Evolutionary conservation across 1,140 invertebrate species (phyloP).

Genomic region (Brachystomella parvula): DNA sequence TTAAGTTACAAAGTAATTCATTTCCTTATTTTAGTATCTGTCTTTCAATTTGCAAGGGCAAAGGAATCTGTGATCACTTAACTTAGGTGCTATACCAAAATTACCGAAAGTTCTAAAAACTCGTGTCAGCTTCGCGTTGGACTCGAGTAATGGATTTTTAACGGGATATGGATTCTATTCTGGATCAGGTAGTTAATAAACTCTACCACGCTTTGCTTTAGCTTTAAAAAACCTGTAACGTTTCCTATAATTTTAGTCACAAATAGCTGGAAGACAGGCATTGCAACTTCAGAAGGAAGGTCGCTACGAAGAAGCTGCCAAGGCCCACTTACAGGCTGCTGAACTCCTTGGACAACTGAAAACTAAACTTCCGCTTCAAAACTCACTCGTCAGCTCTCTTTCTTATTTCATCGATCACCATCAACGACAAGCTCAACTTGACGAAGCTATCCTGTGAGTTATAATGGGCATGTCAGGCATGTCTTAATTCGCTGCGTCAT

Average conservation of each 20-base stretch:
- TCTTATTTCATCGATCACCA: background rate
- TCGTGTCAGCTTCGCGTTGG: too few species aligned
- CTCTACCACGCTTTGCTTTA: background rate
- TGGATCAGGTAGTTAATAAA: background rate
- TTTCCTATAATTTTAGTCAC: background rate
- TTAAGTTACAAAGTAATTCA: too few species aligned
- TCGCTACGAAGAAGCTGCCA: background rate
- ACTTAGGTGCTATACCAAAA: too few species aligned
- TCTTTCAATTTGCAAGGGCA: too few species aligned
- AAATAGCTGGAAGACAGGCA: conserved; percentile 4
- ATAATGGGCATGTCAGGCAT: background rate
- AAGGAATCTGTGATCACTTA: too few species aligned
- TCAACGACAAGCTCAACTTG: background rate
- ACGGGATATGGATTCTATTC: too few species aligned
- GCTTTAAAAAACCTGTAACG: background rate
- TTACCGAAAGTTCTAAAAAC: too few species aligned
- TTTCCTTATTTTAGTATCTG: too few species aligned
- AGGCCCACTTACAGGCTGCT: background rate
- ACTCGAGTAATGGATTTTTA: too few species aligned
- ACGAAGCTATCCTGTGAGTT: background rate
- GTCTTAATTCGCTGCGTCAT: background rate
- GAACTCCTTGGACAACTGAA: background rate
- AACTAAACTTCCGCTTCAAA: background rate
- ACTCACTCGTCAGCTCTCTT: background rate
- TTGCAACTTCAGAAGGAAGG: background rate